Evolutionary conservation across 2,113 vertebrate genomes (phyloP).

Genomic region (Cyrtonyx montezumae): DNA sequence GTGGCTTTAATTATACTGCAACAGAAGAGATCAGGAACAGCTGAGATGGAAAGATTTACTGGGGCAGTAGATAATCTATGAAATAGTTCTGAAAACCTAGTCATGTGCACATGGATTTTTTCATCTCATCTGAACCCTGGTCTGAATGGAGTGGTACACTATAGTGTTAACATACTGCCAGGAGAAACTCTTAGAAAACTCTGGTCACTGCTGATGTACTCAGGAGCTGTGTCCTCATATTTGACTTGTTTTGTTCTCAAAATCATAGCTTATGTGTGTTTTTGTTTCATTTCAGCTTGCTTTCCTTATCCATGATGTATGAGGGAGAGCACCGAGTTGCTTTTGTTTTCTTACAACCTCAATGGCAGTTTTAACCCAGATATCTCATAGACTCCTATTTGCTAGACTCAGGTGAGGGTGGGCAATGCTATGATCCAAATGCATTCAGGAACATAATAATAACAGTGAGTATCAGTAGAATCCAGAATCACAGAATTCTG

Average conservation of each 20-base stretch:
- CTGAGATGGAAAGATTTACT: constrained; percentile 21
- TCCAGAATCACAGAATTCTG: too few relatives aligned
- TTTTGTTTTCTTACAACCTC: not conserved
- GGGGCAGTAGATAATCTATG: not conserved
- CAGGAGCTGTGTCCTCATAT: not conserved
- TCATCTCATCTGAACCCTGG: not conserved
- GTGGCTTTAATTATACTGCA: constrained; percentile 43
- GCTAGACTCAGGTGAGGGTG: not conserved
- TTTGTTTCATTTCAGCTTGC: not conserved
- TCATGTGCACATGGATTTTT: rapidly evolving
- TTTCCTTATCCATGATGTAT: not conserved
- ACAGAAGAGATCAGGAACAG: not conserved
- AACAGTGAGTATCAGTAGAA: not conserved
- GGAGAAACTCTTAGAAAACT: not conserved
- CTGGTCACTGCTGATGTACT: not conserved
- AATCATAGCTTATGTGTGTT: not conserved
- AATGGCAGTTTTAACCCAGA: constrained; percentile 27
- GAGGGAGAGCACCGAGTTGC: not conserved
- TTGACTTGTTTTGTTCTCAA: not conserved
- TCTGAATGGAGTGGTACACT: not conserved
- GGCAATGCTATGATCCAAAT: not conserved
- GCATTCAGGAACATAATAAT: not conserved
- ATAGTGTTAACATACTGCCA: not conserved
- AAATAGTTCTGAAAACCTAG: constrained; percentile 36
- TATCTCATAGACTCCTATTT: not conserved